These are phyloP conservation scores for Sula dactylatra DNA, from an alignment of 2,113 vertebrate genomes.

Conservation along the genomic window DNA sequence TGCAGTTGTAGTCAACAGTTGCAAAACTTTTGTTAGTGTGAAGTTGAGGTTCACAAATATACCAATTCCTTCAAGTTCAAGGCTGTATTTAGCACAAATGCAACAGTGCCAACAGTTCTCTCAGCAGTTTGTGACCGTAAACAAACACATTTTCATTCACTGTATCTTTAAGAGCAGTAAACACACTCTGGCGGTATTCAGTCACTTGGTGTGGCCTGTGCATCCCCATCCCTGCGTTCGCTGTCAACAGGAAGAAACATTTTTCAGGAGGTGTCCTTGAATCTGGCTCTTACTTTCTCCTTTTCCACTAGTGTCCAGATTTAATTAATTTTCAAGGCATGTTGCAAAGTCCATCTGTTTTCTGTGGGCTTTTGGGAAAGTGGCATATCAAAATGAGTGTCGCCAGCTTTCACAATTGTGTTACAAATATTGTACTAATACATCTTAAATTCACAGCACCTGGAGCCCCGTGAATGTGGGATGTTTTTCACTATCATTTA, in stretches of 20 bases:
- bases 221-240: not conserved
- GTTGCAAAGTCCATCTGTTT: not conserved
- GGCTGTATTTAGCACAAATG: not conserved
- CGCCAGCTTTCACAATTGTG: not conserved
- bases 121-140: not conserved
- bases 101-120: not conserved
- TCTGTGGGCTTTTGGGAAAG: not conserved
- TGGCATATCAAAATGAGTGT: not conserved
- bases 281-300: not conserved
- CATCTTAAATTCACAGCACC: not conserved
- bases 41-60: not conserved
- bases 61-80: not conserved
- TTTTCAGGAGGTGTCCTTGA: not conserved
- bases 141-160: not conserved
- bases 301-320: not conserved
- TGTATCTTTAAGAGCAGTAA: not conserved
- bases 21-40: not conserved
- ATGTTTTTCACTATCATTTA: not conserved
- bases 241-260: not conserved
- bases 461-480: not conserved
- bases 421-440: not conserved
- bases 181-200: not conserved
- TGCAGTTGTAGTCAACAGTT: not conserved
- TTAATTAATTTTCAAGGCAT: not conserved
- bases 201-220: not conserved